Evolutionary conservation across 2,888 invertebrate genomes (phyloP).

Genomic region (Hypercompe scribonia): DNA sequence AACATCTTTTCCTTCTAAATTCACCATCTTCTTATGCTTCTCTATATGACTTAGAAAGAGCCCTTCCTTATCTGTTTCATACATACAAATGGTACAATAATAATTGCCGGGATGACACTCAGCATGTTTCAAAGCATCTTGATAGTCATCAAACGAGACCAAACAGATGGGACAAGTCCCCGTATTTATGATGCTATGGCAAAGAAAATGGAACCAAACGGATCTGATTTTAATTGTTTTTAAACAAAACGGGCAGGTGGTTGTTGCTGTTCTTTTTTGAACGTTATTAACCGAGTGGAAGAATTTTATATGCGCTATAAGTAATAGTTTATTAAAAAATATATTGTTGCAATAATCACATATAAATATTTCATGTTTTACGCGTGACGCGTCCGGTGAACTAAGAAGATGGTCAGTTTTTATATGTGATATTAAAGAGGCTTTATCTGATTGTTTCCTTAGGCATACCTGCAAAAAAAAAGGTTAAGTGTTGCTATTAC

Average conservation of each 20-base stretch:
- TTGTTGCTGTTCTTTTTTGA: accelerated
- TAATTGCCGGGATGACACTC: slow-evolving; percentile 52
- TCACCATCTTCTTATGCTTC: slow-evolving; percentile 35
- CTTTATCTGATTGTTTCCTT: slow-evolving; percentile 24
- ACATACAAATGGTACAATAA: slow-evolving; percentile 60
- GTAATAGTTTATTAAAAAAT: slow-evolving; percentile 69
- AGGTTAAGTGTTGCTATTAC: not conserved
- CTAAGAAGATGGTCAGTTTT: slow-evolving; percentile 62
- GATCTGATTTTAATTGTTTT: slow-evolving; percentile 23
- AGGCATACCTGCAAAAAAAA: slow-evolving; percentile 65
- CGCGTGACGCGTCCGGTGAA: slow-evolving; percentile 51
- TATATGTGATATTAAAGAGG: slow-evolving; percentile 56
- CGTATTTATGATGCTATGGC: slow-evolving; percentile 56
- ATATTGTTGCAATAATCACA: slow-evolving; percentile 63
- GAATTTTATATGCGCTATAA: slow-evolving; percentile 55
- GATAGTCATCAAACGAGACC: slow-evolving; percentile 30
- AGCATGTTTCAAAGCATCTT: slow-evolving; percentile 51
- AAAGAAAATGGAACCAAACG: slow-evolving; percentile 60
- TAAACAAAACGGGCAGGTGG: slow-evolving; percentile 61
- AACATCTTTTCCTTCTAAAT: not conserved
- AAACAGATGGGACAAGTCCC: slow-evolving; percentile 66
- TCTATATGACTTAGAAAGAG: slow-evolving; percentile 53
- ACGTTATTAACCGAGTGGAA: slow-evolving; percentile 29
- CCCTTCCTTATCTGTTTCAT: slow-evolving; percentile 39
- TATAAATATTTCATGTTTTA: slow-evolving; percentile 67